phyloP scores from a whole-genome alignment of 1,140 invertebrate genomes.

The Drosophila hydei region DNA sequence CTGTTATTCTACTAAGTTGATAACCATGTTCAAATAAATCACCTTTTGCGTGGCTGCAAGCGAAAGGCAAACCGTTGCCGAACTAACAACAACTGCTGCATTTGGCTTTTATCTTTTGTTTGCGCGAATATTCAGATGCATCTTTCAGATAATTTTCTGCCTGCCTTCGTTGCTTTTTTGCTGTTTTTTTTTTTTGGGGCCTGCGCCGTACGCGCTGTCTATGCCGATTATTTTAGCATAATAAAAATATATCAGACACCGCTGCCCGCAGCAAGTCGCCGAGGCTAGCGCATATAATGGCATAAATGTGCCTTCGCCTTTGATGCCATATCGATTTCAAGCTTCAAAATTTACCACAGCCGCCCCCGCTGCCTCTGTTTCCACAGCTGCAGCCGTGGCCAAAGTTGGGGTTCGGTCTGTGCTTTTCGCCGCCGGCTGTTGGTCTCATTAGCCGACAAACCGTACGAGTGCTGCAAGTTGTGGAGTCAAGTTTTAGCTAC shows the following conservation, averaged over 20 bases:
- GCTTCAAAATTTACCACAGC: constrained; percentile 74
- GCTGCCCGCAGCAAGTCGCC: constrained; percentile 38
- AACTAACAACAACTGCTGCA: constrained; percentile 44
- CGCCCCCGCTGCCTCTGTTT: constrained; percentile 33
- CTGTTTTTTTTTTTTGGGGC: too few relatives aligned
- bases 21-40: constrained; percentile 84
- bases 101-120: constrained; percentile 81
- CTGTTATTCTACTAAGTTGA: constrained; percentile 83
- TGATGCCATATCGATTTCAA: constrained; percentile 80
- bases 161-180: neutral
- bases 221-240: constrained; percentile 80
- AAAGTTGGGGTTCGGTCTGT: constrained; percentile 30
- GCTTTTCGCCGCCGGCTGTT: constrained; percentile 64
- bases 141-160: constrained; percentile 73
- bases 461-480: constrained; percentile 37
- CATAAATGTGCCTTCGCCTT: constrained; percentile 74
- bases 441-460: constrained; percentile 52
- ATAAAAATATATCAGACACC: constrained; percentile 77
- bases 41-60: constrained; percentile 83
- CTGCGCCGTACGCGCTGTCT: constrained; percentile 42
- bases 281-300: constrained; percentile 78
- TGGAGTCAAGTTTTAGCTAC: constrained; percentile 74
- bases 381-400: constrained; percentile 14
- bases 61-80: constrained; percentile 62
- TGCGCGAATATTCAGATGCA: constrained; percentile 80